These are phyloP conservation scores for Papilio demoleus DNA, from an alignment of 2,888 invertebrate genomes.

Conservation along the genomic window DNA sequence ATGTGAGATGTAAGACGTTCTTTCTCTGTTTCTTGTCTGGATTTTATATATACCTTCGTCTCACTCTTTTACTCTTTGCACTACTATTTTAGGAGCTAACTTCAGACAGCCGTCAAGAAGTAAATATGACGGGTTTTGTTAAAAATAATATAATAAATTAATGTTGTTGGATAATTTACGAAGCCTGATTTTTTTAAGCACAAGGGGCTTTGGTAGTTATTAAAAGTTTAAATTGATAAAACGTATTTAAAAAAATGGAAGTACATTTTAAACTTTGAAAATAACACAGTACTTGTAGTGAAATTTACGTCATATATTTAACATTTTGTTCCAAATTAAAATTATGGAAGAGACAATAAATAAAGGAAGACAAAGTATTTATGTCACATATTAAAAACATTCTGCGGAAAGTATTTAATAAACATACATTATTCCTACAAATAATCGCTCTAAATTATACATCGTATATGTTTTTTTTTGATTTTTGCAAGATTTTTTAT, in stretches of 20 bases:
- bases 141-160: background rate
- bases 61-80: background rate
- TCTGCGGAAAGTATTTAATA: conserved; percentile 55
- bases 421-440: conserved; percentile 51
- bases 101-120: conserved; percentile 1
- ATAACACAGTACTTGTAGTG: too few species aligned
- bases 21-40: background rate
- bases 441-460: conserved; percentile 49
- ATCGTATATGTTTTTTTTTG: conserved; percentile 40
- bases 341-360: background rate
- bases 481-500: conserved; percentile 25
- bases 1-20: background rate
- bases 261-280: background rate
- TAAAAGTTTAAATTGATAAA: background rate
- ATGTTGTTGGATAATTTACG: background rate
- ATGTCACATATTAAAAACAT: conserved; percentile 40
- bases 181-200: background rate
- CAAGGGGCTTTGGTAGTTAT: background rate
- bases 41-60: background rate
- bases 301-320: too few species aligned
- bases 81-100: conserved; percentile 5
- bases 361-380: conserved; percentile 39
- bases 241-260: background rate
- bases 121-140: background rate
- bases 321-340: background rate